Percentiles rank a stretch among this genome's conserved stretches.
Conservation (phyloP, 2,797 vertebrate species). For the Discoglossus pictus region DNA sequence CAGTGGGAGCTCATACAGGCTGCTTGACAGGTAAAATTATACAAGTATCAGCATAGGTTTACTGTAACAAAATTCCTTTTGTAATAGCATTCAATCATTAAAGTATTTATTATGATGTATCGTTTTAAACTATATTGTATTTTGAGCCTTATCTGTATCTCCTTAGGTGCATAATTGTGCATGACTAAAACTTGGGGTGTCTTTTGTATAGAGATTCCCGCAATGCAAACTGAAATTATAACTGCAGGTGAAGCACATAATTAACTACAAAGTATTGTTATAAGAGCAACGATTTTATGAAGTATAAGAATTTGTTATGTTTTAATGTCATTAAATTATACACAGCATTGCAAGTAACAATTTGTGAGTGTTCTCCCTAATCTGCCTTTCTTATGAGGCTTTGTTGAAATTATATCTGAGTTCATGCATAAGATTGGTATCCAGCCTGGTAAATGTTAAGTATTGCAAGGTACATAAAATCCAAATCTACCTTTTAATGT, state of each 20-base stretch:
- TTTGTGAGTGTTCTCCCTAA: slow-evolving; percentile 28
- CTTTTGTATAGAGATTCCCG: too few species aligned
- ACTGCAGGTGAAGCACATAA: slow-evolving; percentile 7
- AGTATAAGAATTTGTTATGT: slow-evolving; percentile 31
- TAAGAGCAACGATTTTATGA: slow-evolving; percentile 21
- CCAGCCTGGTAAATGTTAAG: slow-evolving; percentile 27
- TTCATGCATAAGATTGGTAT: slow-evolving; percentile 25
- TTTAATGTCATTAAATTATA: slow-evolving; percentile 18
- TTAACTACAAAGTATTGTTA: slow-evolving; percentile 17
- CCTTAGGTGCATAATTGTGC: too few species aligned
- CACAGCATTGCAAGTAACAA: slow-evolving; percentile 10
- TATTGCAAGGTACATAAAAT: slow-evolving; percentile 10
- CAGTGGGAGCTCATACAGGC: too few species aligned
- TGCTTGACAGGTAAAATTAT: too few species aligned
- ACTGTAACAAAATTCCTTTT: too few species aligned
- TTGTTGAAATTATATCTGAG: slow-evolving; percentile 24
- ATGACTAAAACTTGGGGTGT: too few species aligned
- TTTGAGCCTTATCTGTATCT: too few species aligned
- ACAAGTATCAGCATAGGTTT: too few species aligned
- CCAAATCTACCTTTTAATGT: slow-evolving; percentile 13
- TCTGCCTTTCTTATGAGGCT: slow-evolving; percentile 23
- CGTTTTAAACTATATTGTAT: too few species aligned
- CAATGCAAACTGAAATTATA: background rate
- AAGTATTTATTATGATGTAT: too few species aligned
- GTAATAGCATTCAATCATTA: too few species aligned